Evolutionary conservation across 2,888 invertebrate genomes (phyloP).

Genomic region (Thera britannica): DNA sequence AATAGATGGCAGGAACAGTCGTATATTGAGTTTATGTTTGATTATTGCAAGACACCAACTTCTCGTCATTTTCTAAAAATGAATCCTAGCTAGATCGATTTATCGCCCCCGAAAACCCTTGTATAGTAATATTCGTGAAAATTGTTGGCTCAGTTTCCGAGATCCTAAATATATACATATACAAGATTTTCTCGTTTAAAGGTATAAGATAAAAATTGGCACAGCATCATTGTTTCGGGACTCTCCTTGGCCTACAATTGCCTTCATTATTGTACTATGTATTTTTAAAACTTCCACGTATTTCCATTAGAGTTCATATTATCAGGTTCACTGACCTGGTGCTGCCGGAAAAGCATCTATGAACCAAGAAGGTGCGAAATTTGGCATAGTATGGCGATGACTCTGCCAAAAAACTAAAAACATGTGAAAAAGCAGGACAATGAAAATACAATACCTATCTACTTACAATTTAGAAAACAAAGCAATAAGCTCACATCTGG

Average conservation of each 20-base stretch:
- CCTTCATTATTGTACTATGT: constrained; percentile 22
- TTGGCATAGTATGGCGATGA: constrained; percentile 55
- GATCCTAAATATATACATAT: too few species aligned
- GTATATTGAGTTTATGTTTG: too few species aligned
- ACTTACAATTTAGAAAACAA: too few species aligned
- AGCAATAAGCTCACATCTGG: not conserved
- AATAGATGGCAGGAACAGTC: too few species aligned
- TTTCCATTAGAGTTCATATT: constrained; percentile 46
- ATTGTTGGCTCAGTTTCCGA: too few species aligned
- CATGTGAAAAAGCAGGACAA: constrained; percentile 35
- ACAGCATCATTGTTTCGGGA: constrained; percentile 48
- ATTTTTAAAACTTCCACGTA: constrained; percentile 49
- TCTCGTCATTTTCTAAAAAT: too few species aligned
- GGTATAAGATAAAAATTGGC: constrained; percentile 41
- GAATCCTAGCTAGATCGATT: too few species aligned
- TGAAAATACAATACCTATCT: constrained; percentile 25
- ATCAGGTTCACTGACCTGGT: constrained; percentile 55
- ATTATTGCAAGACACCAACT: too few species aligned
- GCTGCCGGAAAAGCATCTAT: constrained; percentile 38
- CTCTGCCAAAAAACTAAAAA: constrained; percentile 53
- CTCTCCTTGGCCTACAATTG: constrained; percentile 67
- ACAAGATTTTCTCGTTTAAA: too few species aligned
- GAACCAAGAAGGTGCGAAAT: constrained; percentile 54
- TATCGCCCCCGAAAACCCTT: too few species aligned
- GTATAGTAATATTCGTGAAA: too few species aligned